Base-by-base conservation (phyloP, 2,797 vertebrate genomes). In the Ptychadena robeensis region DNA sequence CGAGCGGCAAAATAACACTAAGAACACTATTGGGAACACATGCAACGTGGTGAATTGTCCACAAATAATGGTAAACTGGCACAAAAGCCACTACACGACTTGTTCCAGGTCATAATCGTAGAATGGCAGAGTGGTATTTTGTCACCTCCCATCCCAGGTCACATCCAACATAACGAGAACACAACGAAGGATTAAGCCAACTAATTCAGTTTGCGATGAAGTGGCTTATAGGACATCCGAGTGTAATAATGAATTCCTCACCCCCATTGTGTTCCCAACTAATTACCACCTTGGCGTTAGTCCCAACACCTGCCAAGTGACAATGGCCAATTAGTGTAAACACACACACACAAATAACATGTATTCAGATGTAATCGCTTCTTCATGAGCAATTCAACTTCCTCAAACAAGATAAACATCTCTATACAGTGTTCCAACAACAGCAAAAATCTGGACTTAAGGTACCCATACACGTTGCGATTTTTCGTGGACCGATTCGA, bases 261-360 rank as follows among this genome's bases (percentile, higher is more conserved):
- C 25, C 38, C 32, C 28, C 61, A 53, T 53, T 78, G 75, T 78
- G 44, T 48, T 15, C 0, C 28, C 27, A 66, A 44, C 63, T 35
- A 32, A 68, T 67, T 35, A n/a, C 11, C 59, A 66, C 48, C 74
- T 30, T 15, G 11, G 74, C 11, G n/a, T 65, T 77, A 48, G 15
- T 10, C 61, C 8, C n/a, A 28, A 15, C 4, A 57, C 31, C 34
- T 3, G 14, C 38, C n/a, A 28, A 35, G 63, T 77, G 63, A 77
- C 74, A 77, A 77, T 48, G 61, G 30, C 12, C 63, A 66, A 66
- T 77, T 66, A 77, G 28, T 48, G 37, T 63, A 66, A 31, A 53
- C 66, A 48, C 63, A 77, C 74, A 79, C 63, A 77, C 73, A 67
- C 44, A 68, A 38, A 48, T 40, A 12, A 25, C 11, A 18, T 11